phyloP scores from a whole-genome alignment of 1,140 invertebrate genomes.

The Adoxophyes honmai region DNA sequence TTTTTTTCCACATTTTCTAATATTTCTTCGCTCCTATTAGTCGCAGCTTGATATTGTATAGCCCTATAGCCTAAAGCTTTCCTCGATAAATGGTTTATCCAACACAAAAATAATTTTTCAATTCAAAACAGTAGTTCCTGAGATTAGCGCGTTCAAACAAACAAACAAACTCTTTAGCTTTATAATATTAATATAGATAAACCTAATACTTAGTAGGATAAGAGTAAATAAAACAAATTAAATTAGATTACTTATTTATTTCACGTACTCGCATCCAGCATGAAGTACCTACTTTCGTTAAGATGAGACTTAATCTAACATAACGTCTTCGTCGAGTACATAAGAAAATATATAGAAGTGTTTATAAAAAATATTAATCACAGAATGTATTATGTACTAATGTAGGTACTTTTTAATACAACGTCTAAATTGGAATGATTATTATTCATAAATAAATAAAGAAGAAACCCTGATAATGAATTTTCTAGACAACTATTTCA shows the following conservation, averaged over 20 bases:
- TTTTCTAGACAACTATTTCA: slow-evolving; percentile 48
- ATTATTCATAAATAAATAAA: slow-evolving; percentile 43
- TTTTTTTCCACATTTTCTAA: no score
- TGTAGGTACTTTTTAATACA: slow-evolving; percentile 28
- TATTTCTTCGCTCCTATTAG: no score
- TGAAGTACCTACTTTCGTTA: slow-evolving; percentile 28
- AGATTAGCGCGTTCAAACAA: no score
- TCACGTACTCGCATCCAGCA: slow-evolving; percentile 66
- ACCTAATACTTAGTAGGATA: neutral
- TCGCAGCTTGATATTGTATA: no score
- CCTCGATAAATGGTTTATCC: no score
- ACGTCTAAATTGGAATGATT: slow-evolving; percentile 67
- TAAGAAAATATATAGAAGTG: slow-evolving; percentile 40
- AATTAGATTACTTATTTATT: slow-evolving; percentile 50
- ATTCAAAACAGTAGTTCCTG: no score
- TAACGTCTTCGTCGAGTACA: slow-evolving; percentile 46
- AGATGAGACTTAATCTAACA: slow-evolving; percentile 52
- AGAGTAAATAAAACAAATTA: slow-evolving; percentile 4
- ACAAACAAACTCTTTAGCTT: no score
- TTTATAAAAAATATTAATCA: slow-evolving; percentile 60
- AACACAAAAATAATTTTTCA: no score
- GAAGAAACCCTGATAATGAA: slow-evolving; percentile 35
- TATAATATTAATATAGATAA: no score
- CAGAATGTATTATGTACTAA: slow-evolving; percentile 56
- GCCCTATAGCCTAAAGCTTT: no score